Base-by-base conservation (phyloP, 2,888 invertebrate species). In the Hypselothyrea guttata region DNA sequence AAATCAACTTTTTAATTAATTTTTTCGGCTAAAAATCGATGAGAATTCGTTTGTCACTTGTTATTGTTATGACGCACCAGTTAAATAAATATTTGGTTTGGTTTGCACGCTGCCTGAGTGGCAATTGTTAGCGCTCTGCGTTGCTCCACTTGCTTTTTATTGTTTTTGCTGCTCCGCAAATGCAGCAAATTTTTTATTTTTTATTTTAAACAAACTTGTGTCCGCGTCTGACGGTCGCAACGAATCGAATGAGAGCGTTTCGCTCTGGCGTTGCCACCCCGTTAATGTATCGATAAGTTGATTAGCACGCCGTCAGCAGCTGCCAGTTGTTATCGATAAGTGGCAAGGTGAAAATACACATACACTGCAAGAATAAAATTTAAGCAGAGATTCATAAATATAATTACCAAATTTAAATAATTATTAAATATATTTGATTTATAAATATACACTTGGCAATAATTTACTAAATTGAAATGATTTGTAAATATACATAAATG, bases 11-110 rank as follows among this genome's bases (percentile, higher is more conserved):
- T 16, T n/a, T n/a, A n/a, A n/a, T n/a, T n/a, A n/a, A 52, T 57
- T 41, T 61, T 55, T 54, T 54, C 48, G 61, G 64, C 45, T 61
- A 74, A 77, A 75, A 75, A 75, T 75, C 75, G 77, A 75, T 75
- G 55, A 58, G 35, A 46, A 44, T 33, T 66, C 62, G 73, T 57
- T 48, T 58, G 54, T n/a, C 45, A 42, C 16, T 18, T 30, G 28
- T 59, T 42, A n/a, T 18, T 46, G 35, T 42, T 57, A 61, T 72
- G 48, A 68, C 49, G 56, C 68, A 70, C 72, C 27, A 33, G 35
- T 37, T n/a, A 45, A 51, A 41, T 47, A 11, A 35, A 1, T 38
- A 44, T 33, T 42, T 18, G 41, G 30, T 65, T 52, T 51, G 27
- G 53, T 15, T 61, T 47, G 44, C 61, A 70, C 70, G 47, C 31